Base-by-base conservation (phyloP, 2,888 invertebrate species). In the Cheiracanthium punctorium region DNA sequence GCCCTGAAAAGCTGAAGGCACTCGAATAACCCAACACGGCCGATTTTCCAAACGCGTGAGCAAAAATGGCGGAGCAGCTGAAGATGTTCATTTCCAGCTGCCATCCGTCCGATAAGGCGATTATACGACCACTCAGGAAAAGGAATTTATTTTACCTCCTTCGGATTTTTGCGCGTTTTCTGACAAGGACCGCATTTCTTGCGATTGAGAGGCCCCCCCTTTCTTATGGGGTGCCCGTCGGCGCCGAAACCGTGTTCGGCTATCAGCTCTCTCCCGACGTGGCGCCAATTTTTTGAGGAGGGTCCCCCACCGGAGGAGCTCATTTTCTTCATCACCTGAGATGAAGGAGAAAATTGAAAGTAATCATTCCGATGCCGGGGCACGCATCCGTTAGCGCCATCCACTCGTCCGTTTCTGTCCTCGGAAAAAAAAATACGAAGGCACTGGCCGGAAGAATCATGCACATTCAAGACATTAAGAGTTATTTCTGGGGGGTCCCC, bases 131-230 rank as follows among this genome's bases (percentile, higher is more conserved):
- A 73, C 81, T 58, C 69, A 33, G 48, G 32, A 14, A 14, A 17
- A 29, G 37, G 81, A 24, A 74, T 67, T 81, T 81, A 74, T 74
- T 81, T 80, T 69, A 81, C 74, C 81, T 81, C 74, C 74, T 81
- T 81, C 74, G 33, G 52, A 74, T 81, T 81, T 37, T 74, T 65
- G 71, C 29, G 52, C 48, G 33, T 33, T 70, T 79, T 67, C 8
- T 14, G 32, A 67, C 20, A 67, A 10, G 67, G n/a, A 5, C 17
- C 67, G n/a, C 67, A n/a, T 67, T 17, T 67, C 17, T 28, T 20
- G 67, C 30, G 5, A 58, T 58, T 58, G 14, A 33, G 32, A 33
- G 32, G 64, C 74, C 81, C 81, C 32, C 69, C 24, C 28, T 67
- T 69, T 17, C n/a, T n/a, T n/a, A n/a, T 5, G 17, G 69, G 74